Percentiles rank a stretch among this genome's conserved stretches.
Evolutionary conservation across 2,113 vertebrate genomes (phyloP).

Genomic region (Melanostigma gelatinosum): DNA sequence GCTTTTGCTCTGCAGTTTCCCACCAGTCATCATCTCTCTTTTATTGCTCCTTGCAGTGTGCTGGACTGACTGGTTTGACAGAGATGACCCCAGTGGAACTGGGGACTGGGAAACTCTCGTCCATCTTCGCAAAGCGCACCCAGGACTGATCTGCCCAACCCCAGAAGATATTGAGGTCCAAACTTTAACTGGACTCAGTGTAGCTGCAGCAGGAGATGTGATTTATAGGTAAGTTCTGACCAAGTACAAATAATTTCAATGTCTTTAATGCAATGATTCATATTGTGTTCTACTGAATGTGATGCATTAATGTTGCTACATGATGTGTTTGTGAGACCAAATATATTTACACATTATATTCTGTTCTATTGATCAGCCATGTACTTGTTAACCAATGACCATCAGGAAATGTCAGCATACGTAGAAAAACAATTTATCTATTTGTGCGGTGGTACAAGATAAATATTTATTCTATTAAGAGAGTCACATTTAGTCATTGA

Average conservation of each 20-base stretch:
- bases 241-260: background rate
- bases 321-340: background rate
- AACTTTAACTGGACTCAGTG: no score
- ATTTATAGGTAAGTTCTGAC: no score
- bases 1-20: background rate
- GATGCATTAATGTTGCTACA: background rate
- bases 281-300: background rate
- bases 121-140: background rate
- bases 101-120: conserved; percentile 51
- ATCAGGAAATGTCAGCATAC: no score
- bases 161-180: no score
- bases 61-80: conserved; percentile 66
- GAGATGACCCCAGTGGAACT: conserved; percentile 19
- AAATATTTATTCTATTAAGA: no score
- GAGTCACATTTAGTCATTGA: no score
- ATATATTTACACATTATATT: background rate
- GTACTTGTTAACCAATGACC: no score
- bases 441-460: no score
- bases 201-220: background rate
- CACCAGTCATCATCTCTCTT: background rate
- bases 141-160: conserved; percentile 32
- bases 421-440: no score
- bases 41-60: conserved; percentile 36
- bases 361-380: background rate
- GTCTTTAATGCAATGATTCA: background rate